Evolutionary conservation across 2,113 vertebrate genomes (phyloP), one percentile per base, ranked within the genome.

Genomic region (Trichomycterus rosablanca): DNA sequence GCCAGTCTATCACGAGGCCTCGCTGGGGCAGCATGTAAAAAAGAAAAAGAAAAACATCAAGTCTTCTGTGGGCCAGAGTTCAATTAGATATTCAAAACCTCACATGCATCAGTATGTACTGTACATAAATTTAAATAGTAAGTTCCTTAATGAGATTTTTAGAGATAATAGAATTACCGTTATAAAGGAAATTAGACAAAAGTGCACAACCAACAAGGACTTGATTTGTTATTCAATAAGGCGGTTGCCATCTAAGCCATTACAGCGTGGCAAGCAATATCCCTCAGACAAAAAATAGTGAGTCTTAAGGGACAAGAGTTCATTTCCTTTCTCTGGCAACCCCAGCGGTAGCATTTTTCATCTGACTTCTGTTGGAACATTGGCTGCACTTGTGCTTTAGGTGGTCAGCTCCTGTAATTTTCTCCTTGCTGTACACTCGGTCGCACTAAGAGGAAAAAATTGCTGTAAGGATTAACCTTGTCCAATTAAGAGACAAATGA

Each of bases 401-500:
- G 20, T 37, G 14, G n/a, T 32, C 22, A 52, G 49, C 48, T 40
- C n/a, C n/a, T n/a, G n/a, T n/a, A n/a, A n/a, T n/a, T n/a, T n/a
- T n/a, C 30, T 42, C 40, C 30, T 35, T 9, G 46, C 14, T n/a
- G n/a, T 43, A 43, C 11, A 43, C 18, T 51, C 22, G 39, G 12
- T 48, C 35, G 12, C 18, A 18, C 23, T 42, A 54, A 20, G 19
- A 14, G 9, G n/a, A n/a, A 40, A 28, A 60, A 70, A 65, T 49
- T 55, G 49, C 43, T 39, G 30, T 8, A 28, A 51, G 64, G 53
- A 23, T 51, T 57, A 51, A 62, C 69, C 69, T 66, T 61, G 40
- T 57, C 45, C 20, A 51, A 66, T 61, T 52, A 46, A 58, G 32
- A 71, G 45, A 71, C 40, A 34, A 67, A 67, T 52, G 53, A 62